Evolutionary conservation across 2,888 invertebrate genomes (phyloP).

Genomic region (Lumbricus terrestris): DNA sequence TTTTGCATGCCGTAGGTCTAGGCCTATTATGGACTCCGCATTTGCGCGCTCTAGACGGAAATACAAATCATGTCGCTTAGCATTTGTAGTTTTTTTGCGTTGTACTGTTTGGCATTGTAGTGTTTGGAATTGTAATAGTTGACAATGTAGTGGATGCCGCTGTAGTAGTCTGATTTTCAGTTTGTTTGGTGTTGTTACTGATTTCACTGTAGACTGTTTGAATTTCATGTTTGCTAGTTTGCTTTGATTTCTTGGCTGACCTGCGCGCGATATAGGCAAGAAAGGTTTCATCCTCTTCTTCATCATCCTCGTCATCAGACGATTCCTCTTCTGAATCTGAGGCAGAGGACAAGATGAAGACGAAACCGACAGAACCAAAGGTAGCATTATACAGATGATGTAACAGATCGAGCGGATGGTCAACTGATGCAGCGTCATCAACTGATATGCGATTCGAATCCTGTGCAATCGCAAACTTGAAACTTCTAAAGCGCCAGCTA

Average conservation of each 20-base stretch:
- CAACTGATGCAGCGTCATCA: neutral
- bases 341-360: conserved; percentile 18
- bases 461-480: neutral
- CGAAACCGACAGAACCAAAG: conserved; percentile 6
- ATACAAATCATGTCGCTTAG: neutral
- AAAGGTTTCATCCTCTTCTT: conserved; percentile 9
- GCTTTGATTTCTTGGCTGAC: neutral
- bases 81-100: neutral
- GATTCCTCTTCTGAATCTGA: conserved; percentile 7
- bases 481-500: too few species aligned
- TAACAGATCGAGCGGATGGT: neutral
- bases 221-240: neutral
- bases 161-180: neutral
- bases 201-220: neutral
- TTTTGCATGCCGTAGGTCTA: neutral
- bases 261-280: conserved; percentile 4
- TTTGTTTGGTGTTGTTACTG: neutral
- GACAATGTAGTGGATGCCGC: neutral
- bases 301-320: conserved; percentile 20
- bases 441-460: neutral
- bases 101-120: neutral
- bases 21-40: neutral
- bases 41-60: neutral
- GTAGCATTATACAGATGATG: neutral
- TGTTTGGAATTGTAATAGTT: neutral